A percentile compares a stretch with the other conserved stretches of the same genome.
Conservation (phyloP, 2,113 vertebrate genomes). For the Pungitius pungitius region DNA sequence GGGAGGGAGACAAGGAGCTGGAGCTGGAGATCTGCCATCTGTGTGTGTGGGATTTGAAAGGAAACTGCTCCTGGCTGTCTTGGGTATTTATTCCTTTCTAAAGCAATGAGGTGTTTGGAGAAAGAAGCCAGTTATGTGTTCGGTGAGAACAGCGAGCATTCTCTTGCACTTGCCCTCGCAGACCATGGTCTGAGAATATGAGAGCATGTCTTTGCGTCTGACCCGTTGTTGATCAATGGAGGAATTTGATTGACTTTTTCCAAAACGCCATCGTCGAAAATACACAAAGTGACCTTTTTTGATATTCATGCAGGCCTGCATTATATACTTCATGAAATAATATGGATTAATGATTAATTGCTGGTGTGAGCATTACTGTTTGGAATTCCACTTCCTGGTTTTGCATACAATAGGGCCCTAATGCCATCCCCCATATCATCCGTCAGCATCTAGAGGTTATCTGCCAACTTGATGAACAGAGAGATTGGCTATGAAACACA, state of each 20-base stretch:
- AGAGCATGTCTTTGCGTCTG: slow-evolving; percentile 40
- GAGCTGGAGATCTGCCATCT: slow-evolving; percentile 39
- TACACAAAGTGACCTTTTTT: slow-evolving; percentile 1
- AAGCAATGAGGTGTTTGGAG: slow-evolving; percentile 77
- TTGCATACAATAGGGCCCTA: slow-evolving; percentile 64
- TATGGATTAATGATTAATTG: slow-evolving; percentile 65
- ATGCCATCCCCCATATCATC: slow-evolving; percentile 71
- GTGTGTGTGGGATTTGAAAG: slow-evolving; percentile 72
- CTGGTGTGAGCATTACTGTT: slow-evolving; percentile 47
- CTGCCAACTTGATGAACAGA: slow-evolving; percentile 81
- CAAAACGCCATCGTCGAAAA: slow-evolving; percentile 6
- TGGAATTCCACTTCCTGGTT: slow-evolving; percentile 52
- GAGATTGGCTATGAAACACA: slow-evolving; percentile 81
- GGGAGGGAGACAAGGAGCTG: slow-evolving; percentile 38
- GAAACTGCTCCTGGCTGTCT: slow-evolving; percentile 78
- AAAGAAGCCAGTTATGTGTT: slow-evolving; percentile 70
- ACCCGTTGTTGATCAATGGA: slow-evolving; percentile 40
- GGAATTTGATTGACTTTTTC: slow-evolving; percentile 35
- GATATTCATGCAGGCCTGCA: slow-evolving; percentile 37
- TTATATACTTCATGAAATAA: slow-evolving; percentile 37
- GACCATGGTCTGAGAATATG: slow-evolving; percentile 29
- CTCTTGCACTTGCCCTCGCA: slow-evolving; percentile 46
- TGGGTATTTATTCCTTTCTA: slow-evolving; percentile 79
- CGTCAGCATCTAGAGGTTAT: slow-evolving; percentile 78
- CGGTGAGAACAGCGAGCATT: slow-evolving; percentile 62